Percentiles rank a stretch among this genome's conserved stretches.
Conservation (phyloP, 2,797 vertebrate species). For the Sarcophilus harrisii region DNA sequence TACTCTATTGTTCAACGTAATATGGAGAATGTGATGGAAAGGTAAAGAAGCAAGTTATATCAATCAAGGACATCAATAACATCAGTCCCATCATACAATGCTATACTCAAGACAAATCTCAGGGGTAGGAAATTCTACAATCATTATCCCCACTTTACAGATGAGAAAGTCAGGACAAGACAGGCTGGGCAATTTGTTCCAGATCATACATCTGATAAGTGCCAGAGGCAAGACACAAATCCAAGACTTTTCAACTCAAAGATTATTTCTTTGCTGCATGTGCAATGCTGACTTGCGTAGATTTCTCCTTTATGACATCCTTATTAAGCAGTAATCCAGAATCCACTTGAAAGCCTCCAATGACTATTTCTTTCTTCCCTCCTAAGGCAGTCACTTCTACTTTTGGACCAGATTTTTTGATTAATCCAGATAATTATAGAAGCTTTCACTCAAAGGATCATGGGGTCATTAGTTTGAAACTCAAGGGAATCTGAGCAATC, state of each 20-base stretch:
- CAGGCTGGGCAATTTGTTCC: background rate
- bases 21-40: background rate
- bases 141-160: slow-evolving; percentile 35
- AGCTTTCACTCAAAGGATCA: background rate
- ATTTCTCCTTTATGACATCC: background rate
- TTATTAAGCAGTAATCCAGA: background rate
- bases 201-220: background rate
- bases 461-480: background rate
- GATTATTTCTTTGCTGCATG: background rate
- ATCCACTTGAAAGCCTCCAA: background rate
- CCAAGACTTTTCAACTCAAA: background rate
- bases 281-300: background rate
- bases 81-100: background rate
- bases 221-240: background rate
- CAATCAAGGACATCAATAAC: background rate
- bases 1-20: background rate
- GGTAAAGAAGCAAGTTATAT: background rate
- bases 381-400: background rate
- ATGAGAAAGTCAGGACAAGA: background rate
- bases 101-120: background rate
- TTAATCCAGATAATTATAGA: background rate
- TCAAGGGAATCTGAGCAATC: background rate
- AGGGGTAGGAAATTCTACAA: background rate
- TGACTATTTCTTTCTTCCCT: background rate
- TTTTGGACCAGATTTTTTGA: background rate